Evolutionary conservation across 2,797 vertebrate species (phyloP).

Genomic region (Discoglossus pictus): DNA sequence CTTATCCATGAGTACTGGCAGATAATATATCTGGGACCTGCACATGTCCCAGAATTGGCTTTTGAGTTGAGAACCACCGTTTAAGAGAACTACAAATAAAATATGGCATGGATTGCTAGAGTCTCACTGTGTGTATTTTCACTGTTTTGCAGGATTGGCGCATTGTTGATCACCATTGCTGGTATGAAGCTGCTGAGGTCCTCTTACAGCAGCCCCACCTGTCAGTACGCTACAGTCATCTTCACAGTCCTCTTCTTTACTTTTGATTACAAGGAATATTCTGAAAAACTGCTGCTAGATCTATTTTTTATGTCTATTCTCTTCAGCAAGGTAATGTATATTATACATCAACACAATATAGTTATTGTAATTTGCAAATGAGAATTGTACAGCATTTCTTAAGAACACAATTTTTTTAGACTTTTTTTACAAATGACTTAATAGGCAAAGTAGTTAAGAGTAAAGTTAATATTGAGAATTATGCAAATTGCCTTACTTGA

Average conservation of each 20-base stretch:
- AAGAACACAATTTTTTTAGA: too few relatives aligned
- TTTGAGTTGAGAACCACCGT: too few relatives aligned
- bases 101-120: background rate
- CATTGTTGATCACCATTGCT: slow-evolving; percentile 94
- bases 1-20: too few relatives aligned
- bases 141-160: slow-evolving; percentile 78
- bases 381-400: too few relatives aligned
- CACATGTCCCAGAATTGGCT: too few relatives aligned
- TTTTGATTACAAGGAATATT: slow-evolving; percentile 92
- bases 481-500: too few relatives aligned
- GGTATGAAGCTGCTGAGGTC: slow-evolving; percentile 96
- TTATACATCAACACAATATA: background rate
- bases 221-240: slow-evolving; percentile 93
- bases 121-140: background rate
- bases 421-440: too few relatives aligned
- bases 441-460: too few relatives aligned
- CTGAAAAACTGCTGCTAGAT: slow-evolving; percentile 95
- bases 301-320: slow-evolving; percentile 97
- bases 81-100: too few relatives aligned
- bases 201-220: slow-evolving; percentile 93
- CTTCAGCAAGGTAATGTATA: slow-evolving; percentile 90
- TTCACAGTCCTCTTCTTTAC: slow-evolving; percentile 98
- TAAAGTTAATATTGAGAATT: too few relatives aligned
- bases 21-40: too few relatives aligned
- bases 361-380: too few relatives aligned